Conservation (phyloP, 2,797 vertebrate genomes). For the Todus mexicanus region DNA sequence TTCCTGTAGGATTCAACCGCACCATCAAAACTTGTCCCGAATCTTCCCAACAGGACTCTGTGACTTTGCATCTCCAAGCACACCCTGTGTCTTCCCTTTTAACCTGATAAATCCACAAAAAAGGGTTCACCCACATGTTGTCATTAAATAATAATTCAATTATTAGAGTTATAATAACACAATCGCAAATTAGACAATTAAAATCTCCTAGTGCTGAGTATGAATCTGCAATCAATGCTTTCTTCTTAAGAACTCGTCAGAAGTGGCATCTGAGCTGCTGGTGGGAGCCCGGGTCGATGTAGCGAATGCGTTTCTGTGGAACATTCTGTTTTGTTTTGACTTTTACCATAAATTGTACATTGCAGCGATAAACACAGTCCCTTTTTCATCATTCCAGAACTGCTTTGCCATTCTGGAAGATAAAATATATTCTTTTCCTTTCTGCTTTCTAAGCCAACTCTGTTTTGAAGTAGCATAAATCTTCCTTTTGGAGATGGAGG, state of each 20-base stretch:
- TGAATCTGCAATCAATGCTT: constrained; percentile 32
- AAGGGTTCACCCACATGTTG: too few species aligned
- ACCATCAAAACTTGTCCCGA: not conserved
- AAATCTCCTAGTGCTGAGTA: not conserved
- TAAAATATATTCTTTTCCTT: constrained; percentile 22
- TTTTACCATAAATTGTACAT: constrained; percentile 36
- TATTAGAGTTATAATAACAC: too few species aligned
- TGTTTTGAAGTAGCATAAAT: constrained; percentile 4
- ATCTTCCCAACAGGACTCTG: not conserved
- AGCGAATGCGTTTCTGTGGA: constrained; percentile 43
- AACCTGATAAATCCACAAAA: not conserved
- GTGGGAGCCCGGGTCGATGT: not conserved
- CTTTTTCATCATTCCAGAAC: constrained; percentile 12
- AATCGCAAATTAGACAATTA: too few species aligned
- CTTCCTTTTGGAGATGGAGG: constrained; percentile 2
- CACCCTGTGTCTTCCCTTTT: not conserved
- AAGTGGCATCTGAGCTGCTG: constrained; percentile 44
- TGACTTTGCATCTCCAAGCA: not conserved
- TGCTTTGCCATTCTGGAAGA: constrained; percentile 20
- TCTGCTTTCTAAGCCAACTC: constrained; percentile 1
- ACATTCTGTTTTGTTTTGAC: constrained; percentile 40
- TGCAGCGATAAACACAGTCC: constrained; percentile 8
- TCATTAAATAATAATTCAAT: too few species aligned
- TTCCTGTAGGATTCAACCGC: not conserved
- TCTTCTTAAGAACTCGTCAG: constrained; percentile 43